These are phyloP conservation scores for Synergus umbraculus DNA, from an alignment of 2,888 invertebrate genomes.

Conservation along the genomic window DNA sequence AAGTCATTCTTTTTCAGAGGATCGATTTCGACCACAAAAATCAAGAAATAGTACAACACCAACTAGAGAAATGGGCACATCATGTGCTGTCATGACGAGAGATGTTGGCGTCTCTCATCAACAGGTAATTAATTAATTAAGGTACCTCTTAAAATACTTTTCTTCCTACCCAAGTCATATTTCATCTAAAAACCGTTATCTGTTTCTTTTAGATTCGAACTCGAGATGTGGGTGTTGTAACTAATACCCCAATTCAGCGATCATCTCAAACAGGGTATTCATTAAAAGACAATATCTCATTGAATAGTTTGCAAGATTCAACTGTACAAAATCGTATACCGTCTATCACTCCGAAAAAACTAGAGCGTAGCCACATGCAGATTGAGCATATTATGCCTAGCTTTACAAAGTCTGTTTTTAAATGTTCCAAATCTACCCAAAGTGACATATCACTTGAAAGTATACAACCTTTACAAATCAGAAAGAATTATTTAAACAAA, in stretches of 20 bases:
- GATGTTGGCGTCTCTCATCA: conserved; percentile 82
- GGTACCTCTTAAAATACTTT: background rate
- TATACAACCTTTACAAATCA: conserved; percentile 2
- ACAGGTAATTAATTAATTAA: conserved; percentile 62
- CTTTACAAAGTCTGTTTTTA: conserved; percentile 36
- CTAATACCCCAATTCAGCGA: conserved; percentile 64
- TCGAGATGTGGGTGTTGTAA: conserved; percentile 70
- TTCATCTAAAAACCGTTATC: background rate
- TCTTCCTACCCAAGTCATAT: too few species aligned
- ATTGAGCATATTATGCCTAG: conserved; percentile 56
- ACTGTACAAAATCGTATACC: background rate
- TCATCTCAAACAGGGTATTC: background rate
- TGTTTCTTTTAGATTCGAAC: conserved; percentile 65
- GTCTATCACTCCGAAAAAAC: conserved; percentile 26
- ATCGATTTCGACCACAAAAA: conserved; percentile 50
- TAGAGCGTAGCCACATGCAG: conserved; percentile 54
- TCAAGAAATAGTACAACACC: conserved; percentile 44
- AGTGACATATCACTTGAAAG: conserved; percentile 40
- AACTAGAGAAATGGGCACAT: conserved; percentile 56
- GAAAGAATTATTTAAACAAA: conserved; percentile 45
- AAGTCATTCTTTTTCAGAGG: conserved; percentile 68
- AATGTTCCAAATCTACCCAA: conserved; percentile 52
- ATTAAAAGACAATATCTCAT: conserved; percentile 39
- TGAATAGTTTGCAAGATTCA: conserved; percentile 21
- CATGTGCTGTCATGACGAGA: conserved; percentile 81